phyloP scores from a whole-genome alignment of 1,140 invertebrate species.

The Nasonia giraulti region DNA sequence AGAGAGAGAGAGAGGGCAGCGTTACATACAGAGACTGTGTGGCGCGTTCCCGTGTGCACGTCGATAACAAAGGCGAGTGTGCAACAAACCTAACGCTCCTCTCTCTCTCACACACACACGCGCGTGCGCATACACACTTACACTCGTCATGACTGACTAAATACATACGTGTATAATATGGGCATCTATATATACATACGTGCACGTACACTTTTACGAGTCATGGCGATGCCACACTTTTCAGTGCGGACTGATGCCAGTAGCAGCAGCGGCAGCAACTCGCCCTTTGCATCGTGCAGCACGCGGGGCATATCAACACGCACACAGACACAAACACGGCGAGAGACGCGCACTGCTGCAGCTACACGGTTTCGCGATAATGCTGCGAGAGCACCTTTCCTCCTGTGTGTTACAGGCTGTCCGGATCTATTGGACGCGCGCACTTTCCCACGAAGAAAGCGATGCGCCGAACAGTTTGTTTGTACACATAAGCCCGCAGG shows the following conservation, averaged over 20 bases:
- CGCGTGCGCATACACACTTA: no score
- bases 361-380: background rate
- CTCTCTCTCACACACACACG: background rate
- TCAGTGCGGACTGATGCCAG: background rate
- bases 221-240: conserved; percentile 13
- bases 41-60: conserved; percentile 16
- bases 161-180: background rate
- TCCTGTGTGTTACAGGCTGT: background rate
- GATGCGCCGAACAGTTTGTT: background rate
- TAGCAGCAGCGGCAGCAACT: background rate
- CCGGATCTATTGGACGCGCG: background rate
- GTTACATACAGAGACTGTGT: background rate
- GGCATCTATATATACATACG: background rate
- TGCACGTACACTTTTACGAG: background rate
- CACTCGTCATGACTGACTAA: no score
- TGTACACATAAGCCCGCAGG: no score
- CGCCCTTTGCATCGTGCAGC: background rate
- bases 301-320: background rate
- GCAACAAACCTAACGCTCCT: conserved; percentile 3
- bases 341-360: background rate
- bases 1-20: background rate
- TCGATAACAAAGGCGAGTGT: conserved; percentile 48
- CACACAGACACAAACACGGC: background rate
- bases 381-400: background rate
- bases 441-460: background rate